Base-by-base conservation (phyloP, 2,113 vertebrate species). In the Oncorhynchus masou region DNA sequence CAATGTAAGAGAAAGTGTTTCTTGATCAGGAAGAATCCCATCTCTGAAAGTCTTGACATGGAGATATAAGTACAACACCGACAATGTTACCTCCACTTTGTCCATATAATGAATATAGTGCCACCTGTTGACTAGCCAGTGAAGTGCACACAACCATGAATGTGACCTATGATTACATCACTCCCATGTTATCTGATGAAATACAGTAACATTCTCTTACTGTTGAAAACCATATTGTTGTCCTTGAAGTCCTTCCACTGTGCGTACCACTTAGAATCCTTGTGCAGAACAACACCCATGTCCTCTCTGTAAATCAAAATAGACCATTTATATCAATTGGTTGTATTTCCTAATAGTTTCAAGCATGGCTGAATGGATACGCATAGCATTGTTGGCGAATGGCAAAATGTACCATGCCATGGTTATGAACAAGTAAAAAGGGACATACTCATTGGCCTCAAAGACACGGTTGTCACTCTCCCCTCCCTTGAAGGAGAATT, bases 221-320 rank as follows among this genome's bases (percentile, higher is more conserved):
- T 92, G 78, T 97, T 99, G 86, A 99, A 96, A 57, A 99, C 98
- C 4, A 92, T 85, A 0, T 98, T 99, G 90, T 97, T 98, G 90
- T 99, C 97, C 91, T 95, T 97, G 92, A 99, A 99, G 81, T 99
- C 97, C 75, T 95, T 98, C 98, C 98, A 99, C 86, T 99, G 97
- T 86, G 98, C 96, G 85, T 92, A 96, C 97, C 97, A 99, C 76
- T 94, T 97, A 39, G 97, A 98, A 90, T 99, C 98, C 75, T 97
- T 99, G 79, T 99, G 97, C 45, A 99, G 91, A 81, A 99, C 96
- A 0, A 99, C 90, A 1, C 96, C 97, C 92, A 95, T 92, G 3
- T 92, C 96, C 73, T 99, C 96, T 83, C 97, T 99, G 77, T 16
- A 68, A 62, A 24, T 22, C 19, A 62, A 62, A 62, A 54, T 16